Evolutionary conservation across 2,888 invertebrate genomes (phyloP).

Genomic region (Glaucopsyche alexis): DNA sequence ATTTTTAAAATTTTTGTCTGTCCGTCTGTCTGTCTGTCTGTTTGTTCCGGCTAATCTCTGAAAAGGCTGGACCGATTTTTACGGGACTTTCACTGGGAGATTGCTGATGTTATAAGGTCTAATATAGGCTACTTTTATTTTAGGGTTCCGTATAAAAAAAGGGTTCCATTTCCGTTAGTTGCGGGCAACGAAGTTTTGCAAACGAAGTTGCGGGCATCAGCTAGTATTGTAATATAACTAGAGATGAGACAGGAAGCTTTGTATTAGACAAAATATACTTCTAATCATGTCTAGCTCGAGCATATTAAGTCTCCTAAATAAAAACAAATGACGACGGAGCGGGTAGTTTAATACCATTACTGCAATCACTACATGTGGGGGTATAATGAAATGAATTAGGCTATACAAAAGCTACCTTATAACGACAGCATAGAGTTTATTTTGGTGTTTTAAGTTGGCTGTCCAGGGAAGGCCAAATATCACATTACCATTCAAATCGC

Average conservation of each 20-base stretch:
- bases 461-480: neutral
- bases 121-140: too few relatives aligned
- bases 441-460: neutral
- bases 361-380: constrained; percentile 4
- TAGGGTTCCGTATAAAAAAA: too few relatives aligned
- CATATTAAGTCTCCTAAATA: constrained; percentile 12
- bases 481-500: neutral
- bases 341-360: constrained; percentile 18
- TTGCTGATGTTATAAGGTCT: too few relatives aligned
- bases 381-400: neutral
- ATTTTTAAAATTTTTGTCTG: too few relatives aligned
- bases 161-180: too few relatives aligned
- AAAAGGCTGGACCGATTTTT: too few relatives aligned
- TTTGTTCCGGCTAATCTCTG: too few relatives aligned
- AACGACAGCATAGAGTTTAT: neutral
- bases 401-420: neutral
- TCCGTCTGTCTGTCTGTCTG: too few relatives aligned
- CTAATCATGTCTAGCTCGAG: constrained; percentile 5
- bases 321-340: constrained; percentile 12
- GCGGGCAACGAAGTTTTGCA: too few relatives aligned
- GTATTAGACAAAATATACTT: neutral
- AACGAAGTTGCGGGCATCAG: too few relatives aligned
- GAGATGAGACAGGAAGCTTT: neutral
- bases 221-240: too few relatives aligned
- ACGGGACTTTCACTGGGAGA: too few relatives aligned